Evolutionary conservation across 1,140 invertebrate species (phyloP).

Genomic region (Camponotus floridanus): DNA sequence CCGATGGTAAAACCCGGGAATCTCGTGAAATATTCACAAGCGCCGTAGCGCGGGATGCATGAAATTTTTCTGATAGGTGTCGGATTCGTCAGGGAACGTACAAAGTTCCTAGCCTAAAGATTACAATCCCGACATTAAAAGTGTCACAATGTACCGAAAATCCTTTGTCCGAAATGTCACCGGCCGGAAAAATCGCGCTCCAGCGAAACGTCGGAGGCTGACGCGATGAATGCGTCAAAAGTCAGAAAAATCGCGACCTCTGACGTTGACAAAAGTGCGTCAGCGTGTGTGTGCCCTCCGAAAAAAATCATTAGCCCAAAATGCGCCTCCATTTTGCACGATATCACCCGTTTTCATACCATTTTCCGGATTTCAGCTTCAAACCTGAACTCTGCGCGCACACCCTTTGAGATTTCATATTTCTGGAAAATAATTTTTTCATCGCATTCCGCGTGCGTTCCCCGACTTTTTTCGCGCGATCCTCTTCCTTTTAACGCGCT

Average conservation of each 20-base stretch:
- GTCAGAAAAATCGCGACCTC: conserved; percentile 29
- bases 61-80: conserved; percentile 46
- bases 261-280: conserved; percentile 15
- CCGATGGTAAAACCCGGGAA: conserved; percentile 44
- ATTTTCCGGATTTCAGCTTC: conserved; percentile 14
- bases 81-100: conserved; percentile 4
- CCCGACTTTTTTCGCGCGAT: neutral
- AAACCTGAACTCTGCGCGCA: neutral
- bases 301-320: conserved; percentile 40
- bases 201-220: neutral
- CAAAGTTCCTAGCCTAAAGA: conserved; percentile 9
- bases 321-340: neutral
- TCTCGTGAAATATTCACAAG: conserved; percentile 60
- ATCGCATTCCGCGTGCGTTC: conserved; percentile 16
- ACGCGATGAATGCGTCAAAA: conserved; percentile 1
- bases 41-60: conserved; percentile 24
- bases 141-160: conserved; percentile 41
- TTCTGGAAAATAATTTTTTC: conserved; percentile 43
- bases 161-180: conserved; percentile 42
- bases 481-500: conserved; percentile 32
- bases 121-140: conserved; percentile 39
- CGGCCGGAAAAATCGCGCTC: neutral
- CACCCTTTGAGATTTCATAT: neutral
- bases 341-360: conserved; percentile 13
- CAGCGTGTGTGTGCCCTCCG: neutral